These are phyloP conservation scores for Clarias magur DNA, from an alignment of 2,113 vertebrate species.

Conservation along the genomic window DNA sequence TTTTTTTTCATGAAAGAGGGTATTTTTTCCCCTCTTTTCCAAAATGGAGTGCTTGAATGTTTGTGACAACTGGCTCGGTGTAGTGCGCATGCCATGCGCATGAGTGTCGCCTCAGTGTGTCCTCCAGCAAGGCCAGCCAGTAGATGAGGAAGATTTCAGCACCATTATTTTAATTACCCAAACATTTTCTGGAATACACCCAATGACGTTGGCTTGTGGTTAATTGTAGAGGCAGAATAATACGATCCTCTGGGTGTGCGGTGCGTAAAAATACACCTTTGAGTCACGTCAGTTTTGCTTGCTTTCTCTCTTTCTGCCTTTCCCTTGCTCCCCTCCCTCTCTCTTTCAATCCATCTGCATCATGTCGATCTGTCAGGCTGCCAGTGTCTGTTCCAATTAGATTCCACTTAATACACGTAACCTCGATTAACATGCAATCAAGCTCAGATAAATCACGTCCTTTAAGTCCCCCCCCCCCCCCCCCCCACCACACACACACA, in stretches of 20 bases:
- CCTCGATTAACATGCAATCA: constrained; percentile 87
- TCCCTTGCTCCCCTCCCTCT: constrained; percentile 45
- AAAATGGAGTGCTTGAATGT: constrained; percentile 73
- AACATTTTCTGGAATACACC: constrained; percentile 18
- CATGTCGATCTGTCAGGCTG: constrained; percentile 85
- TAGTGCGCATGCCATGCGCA: constrained; percentile 54
- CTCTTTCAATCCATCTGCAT: constrained; percentile 82
- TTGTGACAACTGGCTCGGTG: constrained; percentile 68
- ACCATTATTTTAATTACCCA: constrained; percentile 31
- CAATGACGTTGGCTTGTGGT: constrained; percentile 21
- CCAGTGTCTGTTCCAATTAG: constrained; percentile 86
- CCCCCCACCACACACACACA: constrained; percentile 34
- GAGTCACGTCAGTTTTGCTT: constrained; percentile 42
- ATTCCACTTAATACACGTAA: constrained; percentile 86
- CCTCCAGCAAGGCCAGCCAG: constrained; percentile 33
- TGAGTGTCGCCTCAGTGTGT: background rate
- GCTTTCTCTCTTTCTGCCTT: constrained; percentile 50
- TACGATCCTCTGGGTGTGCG: constrained; percentile 1
- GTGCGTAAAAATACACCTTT: constrained; percentile 50
- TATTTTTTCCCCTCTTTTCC: constrained; percentile 64
- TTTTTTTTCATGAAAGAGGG: constrained; percentile 44
- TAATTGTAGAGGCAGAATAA: constrained; percentile 41
- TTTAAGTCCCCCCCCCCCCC: constrained; percentile 73
- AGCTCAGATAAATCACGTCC: constrained; percentile 85
- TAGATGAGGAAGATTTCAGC: background rate